Evolutionary conservation across 2,888 invertebrate genomes (phyloP), one percentile per base, ranked within the genome.

Genomic region (Mesoligia furuncula): DNA sequence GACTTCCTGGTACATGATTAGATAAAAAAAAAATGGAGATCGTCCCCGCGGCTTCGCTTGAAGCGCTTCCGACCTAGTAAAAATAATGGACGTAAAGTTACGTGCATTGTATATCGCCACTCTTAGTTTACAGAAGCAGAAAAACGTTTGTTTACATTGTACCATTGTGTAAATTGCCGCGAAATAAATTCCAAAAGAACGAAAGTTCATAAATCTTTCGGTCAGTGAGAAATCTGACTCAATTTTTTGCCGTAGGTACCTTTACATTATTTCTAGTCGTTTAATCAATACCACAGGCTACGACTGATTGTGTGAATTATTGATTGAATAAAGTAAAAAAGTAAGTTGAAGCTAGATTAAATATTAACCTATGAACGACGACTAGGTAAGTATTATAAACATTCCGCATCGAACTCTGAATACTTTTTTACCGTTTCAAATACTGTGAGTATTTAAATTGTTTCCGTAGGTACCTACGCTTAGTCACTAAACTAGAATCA

Each of bases 1-100:
- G 78, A 86, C 85, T 90, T 90, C 88, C 87, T 89, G 77, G 77
- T 83, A 73, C 80, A 78, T 75, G 81, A 83, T 86, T 78, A 89
- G 89, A 89, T 89, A 81, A 82, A 84, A 81, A 82, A 84, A 81
- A 36, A 69, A 24, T 27, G 15, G 5, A 77, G 61, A 61, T 80
- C 20, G 24, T 57, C 66, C 78, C 67, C 13, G 57, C 61, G 79
- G 86, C 66, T 66, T 67, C 31, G 70, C 74, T 75, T 78, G 8
- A 48, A 73, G 69, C 77, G 72, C n/a, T 76, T 69, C 13, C 27
- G 61, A 64, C 48, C 15, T n/a, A 59, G 5, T 69, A 36, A 72
- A 79, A 31, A 54, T 65, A 73, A 54, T 36, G 67, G 31, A 24
- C 0, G n/a, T 6, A 31, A 0, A 51, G n/a, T 11, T 24, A 45